Conservation (phyloP, 2,888 invertebrate species). For the Agriopis marginaria region DNA sequence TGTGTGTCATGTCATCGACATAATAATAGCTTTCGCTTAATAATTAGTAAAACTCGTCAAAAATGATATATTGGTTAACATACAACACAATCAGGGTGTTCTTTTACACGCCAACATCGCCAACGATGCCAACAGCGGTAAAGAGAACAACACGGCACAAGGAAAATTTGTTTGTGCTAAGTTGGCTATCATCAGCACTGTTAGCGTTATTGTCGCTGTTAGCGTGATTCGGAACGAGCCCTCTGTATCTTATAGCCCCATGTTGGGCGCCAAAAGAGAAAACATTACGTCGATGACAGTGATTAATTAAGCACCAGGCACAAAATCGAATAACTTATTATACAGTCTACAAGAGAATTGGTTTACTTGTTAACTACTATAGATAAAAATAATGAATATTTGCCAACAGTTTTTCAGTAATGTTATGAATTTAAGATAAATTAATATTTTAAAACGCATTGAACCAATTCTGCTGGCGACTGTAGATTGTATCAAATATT, state of each 20-base stretch:
- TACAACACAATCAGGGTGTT: not conserved
- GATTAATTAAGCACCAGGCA: constrained; percentile 54
- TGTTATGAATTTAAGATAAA: constrained; percentile 36
- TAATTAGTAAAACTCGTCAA: not conserved
- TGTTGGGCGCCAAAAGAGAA: constrained; percentile 33
- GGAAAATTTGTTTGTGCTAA: too few relatives aligned
- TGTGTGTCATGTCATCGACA: constrained; percentile 17
- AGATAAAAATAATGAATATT: constrained; percentile 29
- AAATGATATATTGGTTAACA: constrained; percentile 11
- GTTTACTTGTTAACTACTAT: constrained; percentile 50
- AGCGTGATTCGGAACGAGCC: too few relatives aligned
- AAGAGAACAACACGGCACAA: too few relatives aligned
- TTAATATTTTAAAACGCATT: constrained; percentile 31
- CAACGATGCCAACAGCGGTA: too few relatives aligned
- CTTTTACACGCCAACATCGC: too few relatives aligned
- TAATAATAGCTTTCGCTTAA: constrained; percentile 4
- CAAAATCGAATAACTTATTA: constrained; percentile 53
- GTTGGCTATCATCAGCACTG: too few relatives aligned
- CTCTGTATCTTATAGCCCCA: constrained; percentile 5
- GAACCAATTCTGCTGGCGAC: constrained; percentile 58
- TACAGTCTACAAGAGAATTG: constrained; percentile 64
- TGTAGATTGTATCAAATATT: constrained; percentile 52
- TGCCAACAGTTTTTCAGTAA: constrained; percentile 37
- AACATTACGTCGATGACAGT: constrained; percentile 35
- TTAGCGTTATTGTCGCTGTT: too few relatives aligned